A percentile compares a stretch with the other conserved stretches of the same genome.
Conservation (phyloP, 2,888 invertebrate species). For the Sesamia inferens region DNA sequence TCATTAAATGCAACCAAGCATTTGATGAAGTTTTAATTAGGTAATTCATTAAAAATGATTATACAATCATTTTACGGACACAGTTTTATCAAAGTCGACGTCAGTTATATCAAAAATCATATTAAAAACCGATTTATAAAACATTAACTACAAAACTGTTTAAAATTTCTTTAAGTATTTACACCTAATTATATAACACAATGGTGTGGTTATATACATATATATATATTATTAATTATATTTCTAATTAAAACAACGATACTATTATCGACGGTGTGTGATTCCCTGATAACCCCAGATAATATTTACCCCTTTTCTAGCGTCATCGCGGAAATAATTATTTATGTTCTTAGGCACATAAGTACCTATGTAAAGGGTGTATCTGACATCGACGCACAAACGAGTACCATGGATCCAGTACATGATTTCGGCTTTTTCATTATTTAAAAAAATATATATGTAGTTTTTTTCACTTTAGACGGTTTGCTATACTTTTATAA, state of each 20-base stretch:
- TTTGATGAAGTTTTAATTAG: too few relatives aligned
- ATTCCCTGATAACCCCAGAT: background rate
- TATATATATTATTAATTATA: too few relatives aligned
- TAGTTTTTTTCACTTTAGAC: too few relatives aligned
- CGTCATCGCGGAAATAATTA: background rate
- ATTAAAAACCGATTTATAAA: conserved; percentile 34
- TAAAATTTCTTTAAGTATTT: background rate
- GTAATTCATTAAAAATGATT: too few relatives aligned
- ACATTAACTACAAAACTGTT: conserved; percentile 2
- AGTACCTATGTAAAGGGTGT: too few relatives aligned
- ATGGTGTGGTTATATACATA: conserved; percentile 10
- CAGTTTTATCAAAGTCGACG: conserved; percentile 19
- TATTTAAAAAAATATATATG: too few relatives aligned
- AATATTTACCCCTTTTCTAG: background rate
- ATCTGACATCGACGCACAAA: too few relatives aligned
- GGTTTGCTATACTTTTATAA: too few relatives aligned
- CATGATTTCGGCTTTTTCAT: too few relatives aligned
- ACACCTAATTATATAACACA: conserved; percentile 8
- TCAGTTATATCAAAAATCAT: background rate
- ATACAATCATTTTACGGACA: too few relatives aligned
- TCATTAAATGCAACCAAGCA: too few relatives aligned
- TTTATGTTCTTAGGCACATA: background rate
- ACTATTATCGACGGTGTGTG: background rate
- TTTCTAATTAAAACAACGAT: conserved; percentile 8
- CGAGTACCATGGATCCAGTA: too few relatives aligned